These are phyloP conservation scores for Chaetoderma sp. DNA, from an alignment of 2,888 invertebrate species.

Conservation along the genomic window DNA sequence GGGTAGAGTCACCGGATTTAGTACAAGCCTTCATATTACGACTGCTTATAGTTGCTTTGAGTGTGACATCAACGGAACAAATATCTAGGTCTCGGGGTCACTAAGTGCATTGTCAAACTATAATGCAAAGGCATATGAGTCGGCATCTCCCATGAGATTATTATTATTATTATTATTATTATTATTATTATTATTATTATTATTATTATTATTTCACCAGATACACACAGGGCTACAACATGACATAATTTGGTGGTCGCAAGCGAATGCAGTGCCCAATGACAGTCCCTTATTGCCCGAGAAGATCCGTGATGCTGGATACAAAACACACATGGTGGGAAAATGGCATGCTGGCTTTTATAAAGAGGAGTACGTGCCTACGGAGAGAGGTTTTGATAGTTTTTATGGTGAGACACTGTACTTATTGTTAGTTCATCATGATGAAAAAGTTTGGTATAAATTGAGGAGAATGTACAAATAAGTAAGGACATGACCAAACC, in stretches of 20 bases:
- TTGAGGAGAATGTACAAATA: no score
- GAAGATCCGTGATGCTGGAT: slow-evolving; percentile 58
- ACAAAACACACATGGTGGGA: slow-evolving; percentile 64
- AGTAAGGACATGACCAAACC: no score
- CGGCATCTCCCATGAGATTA: no score
- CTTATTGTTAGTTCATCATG: background rate
- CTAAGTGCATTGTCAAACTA: no score
- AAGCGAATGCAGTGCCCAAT: slow-evolving; percentile 58
- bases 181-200: no score
- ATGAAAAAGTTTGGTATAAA: background rate
- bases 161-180: no score
- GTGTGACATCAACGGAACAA: no score
- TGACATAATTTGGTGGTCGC: slow-evolving; percentile 55
- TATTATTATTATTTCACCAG: slow-evolving; percentile 32
- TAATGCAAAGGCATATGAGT: no score
- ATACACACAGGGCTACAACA: slow-evolving; percentile 62
- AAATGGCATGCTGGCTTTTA: slow-evolving; percentile 72
- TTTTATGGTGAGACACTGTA: slow-evolving; percentile 66
- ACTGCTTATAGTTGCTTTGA: no score
- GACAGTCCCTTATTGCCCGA: slow-evolving; percentile 59
- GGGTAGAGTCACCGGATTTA: no score
- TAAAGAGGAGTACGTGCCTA: slow-evolving; percentile 69
- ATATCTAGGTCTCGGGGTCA: no score
- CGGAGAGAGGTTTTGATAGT: slow-evolving; percentile 70
- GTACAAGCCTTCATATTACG: no score